Evolutionary conservation across 2,888 invertebrate genomes (phyloP), one percentile per base, ranked within the genome.

Genomic region (Leucophenga montana): DNA sequence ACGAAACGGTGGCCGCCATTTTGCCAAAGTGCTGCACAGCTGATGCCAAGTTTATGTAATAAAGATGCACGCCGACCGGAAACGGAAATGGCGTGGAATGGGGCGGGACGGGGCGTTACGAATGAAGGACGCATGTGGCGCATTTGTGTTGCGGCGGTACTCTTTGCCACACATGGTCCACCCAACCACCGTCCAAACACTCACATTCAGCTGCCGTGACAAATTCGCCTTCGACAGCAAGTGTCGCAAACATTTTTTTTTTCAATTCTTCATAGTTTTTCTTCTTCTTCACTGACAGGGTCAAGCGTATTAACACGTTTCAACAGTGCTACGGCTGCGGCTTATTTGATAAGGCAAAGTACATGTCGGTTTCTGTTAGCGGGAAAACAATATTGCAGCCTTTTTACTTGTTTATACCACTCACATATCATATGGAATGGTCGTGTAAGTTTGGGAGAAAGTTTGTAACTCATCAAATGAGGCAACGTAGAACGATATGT

Each of bases 11-110:
- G 61, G 64, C 64, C 56, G 62, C 67, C 69, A 70, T 74, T 75
- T 77, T 67, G 62, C 50, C 72, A 80, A 73, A 73, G 76, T 77
- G 80, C 80, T 75, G 74, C 77, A 72, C 84, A 82, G 85, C 78
- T 80, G 83, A 74, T 77, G 68, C 77, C 78, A 75, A 67, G 66
- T 74, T 46, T 61, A 62, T 54, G 59, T 31, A 66, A 68, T 68
- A 66, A 68, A 27, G 27, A 2, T 71, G 68, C 20, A 22, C 54
- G 72, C 67, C 48, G 56, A 66, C 33, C 50, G 50, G 33, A 61
- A 57, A 53, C 61, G 18, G n/a, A 66, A 64, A 14, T 64, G 62
- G 48, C 48, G 62, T 6, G 22, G n/a, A 64, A 14, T 64, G 62
- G 48, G 22, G 62, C n/a, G 22, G n/a, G 27, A n/a, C 48, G 20